Conservation (phyloP, 2,797 vertebrate species). For the Neopelma chrysocephalum region DNA sequence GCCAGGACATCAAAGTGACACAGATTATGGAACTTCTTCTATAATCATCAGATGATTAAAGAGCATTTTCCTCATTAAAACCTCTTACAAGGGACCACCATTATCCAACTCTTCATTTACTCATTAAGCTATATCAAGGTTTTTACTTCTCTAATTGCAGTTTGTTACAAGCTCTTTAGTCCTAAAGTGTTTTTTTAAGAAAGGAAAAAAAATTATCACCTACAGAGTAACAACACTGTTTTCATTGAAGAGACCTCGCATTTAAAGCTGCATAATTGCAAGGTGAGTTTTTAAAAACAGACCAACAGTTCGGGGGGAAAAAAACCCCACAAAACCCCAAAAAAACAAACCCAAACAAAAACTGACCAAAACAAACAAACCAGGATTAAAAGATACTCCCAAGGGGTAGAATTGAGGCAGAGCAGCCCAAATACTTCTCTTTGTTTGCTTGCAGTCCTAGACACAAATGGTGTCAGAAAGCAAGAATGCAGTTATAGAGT, state of each 20-base stretch:
- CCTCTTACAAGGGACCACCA: constrained; percentile 14
- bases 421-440: neutral
- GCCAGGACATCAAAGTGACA: constrained; percentile 21
- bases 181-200: neutral
- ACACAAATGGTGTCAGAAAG: neutral
- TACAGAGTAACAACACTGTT: neutral
- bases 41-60: constrained; percentile 53
- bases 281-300: neutral
- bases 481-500: neutral
- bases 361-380: neutral
- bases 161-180: neutral
- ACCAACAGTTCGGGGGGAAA: neutral
- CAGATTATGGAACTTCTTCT: constrained; percentile 31
- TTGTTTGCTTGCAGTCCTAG: neutral
- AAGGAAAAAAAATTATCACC: neutral
- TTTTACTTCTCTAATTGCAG: constrained; percentile 43
- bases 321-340: neutral
- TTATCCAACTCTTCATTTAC: constrained; percentile 27
- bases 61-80: constrained; percentile 59
- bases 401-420: neutral
- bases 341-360: neutral
- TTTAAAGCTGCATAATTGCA: neutral
- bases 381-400: neutral
- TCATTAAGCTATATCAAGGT: constrained; percentile 26
- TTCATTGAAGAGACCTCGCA: neutral